These are phyloP conservation scores for Nesidiocoris tenuis DNA, from an alignment of 2,888 invertebrate species.

Conservation along the genomic window DNA sequence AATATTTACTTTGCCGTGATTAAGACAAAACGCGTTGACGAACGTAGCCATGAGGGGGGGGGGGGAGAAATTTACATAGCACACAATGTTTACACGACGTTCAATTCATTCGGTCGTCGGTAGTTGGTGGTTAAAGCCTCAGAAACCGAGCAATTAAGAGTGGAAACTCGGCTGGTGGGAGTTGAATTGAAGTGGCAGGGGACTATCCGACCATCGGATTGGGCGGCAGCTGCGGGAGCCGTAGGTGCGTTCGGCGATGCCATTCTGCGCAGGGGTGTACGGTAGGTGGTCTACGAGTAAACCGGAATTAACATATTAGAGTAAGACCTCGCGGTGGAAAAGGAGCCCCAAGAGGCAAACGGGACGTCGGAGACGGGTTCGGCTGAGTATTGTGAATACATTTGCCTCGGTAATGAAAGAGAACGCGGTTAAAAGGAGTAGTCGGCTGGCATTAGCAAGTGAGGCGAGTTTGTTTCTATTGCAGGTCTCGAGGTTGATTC, in stretches of 20 bases:
- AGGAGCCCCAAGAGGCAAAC: not conserved
- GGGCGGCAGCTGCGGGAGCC: slow-evolving; percentile 3
- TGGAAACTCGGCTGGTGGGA: not conserved
- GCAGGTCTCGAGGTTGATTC: not conserved
- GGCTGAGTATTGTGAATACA: slow-evolving; percentile 32
- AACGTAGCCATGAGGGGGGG: not conserved
- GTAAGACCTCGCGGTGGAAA: slow-evolving; percentile 14
- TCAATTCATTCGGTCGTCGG: slow-evolving; percentile 30
- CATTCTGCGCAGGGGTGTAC: not conserved
- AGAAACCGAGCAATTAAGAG: slow-evolving; percentile 29
- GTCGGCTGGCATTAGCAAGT: not conserved
- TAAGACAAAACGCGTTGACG: not conserved
- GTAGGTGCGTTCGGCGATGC: not conserved
- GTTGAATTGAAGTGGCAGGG: not conserved
- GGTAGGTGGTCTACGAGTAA: not conserved
- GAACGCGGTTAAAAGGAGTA: not conserved
- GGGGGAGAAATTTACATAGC: slow-evolving; percentile 31
- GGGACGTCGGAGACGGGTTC: not conserved
- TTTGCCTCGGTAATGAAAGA: slow-evolving; percentile 33
- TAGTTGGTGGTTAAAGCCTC: slow-evolving; percentile 8
- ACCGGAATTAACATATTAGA: slow-evolving; percentile 40
- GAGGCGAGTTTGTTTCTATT: not conserved
- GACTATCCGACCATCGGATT: not conserved
- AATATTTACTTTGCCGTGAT: not conserved
- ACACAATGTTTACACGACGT: slow-evolving; percentile 33